Evolutionary conservation across 2,797 vertebrate genomes (phyloP), one percentile per base, ranked within the genome.

Genomic region (Cottoperca gobio): DNA sequence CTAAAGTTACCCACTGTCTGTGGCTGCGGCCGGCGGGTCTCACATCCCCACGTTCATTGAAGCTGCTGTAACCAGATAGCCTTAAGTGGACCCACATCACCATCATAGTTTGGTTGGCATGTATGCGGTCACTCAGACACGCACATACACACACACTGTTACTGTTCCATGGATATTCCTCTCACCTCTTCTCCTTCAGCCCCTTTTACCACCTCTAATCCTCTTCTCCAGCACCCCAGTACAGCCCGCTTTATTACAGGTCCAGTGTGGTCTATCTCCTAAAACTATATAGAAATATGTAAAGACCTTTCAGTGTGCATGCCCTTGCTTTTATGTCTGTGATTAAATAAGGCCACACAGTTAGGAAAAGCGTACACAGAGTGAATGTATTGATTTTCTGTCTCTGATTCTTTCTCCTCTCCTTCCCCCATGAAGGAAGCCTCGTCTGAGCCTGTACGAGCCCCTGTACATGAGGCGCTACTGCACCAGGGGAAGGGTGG

Each of bases 381-480:
- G 46, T 87, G 83, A 61, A 84, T 73, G 66, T 71, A 93, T 91
- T 52, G 90, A 91, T 90, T 82, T 88, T 70, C 74, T 90, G 77
- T 90, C 86, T 52, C 62, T 50, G 11, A 19, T 24, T 37, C 35
- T 52, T 66, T 50, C 24, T 28, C 19, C 21, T 42, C 45, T 61
- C 35, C 35, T 9, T 53, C 28, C 45, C 21, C 39, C 40, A 2
- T 53, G 31, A 78, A 92, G 88, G 68, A 87, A 89, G 72, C 86
- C 79, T 50, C 24, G 6, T 8, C 81, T 89, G 60, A 81, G 54
- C 59, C 60, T 87, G 48, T 79, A 88, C 5, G 55, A 91, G 75
- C 90, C 86, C 2, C 80, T 89, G 49, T 89, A 78, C 1, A 5
- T 71, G 42, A 84, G 84, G 59, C 59, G 72, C 46, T 86, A 79